Conservation (phyloP, 2,113 vertebrate species). For the Globicephala melas region DNA sequence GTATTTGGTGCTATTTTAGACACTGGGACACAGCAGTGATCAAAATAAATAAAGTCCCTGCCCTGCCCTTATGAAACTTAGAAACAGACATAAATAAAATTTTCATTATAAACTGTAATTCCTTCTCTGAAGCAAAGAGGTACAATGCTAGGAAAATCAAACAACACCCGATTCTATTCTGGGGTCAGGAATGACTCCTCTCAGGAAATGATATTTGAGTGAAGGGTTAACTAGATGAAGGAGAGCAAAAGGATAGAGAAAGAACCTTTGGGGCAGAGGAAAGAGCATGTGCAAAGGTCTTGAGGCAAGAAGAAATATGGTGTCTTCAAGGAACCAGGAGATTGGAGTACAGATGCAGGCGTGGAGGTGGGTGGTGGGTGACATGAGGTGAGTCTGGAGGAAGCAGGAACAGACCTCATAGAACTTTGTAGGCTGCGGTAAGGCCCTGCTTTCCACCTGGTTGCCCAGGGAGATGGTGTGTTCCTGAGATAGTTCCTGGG, state of each 20-base stretch:
- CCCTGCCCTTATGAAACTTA: not conserved
- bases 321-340: not conserved
- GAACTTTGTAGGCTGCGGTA: not conserved
- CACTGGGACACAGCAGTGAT: not conserved
- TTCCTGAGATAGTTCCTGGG: not conserved
- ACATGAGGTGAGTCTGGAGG: not conserved
- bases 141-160: not conserved
- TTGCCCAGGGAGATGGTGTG: not conserved
- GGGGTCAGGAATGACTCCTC: not conserved
- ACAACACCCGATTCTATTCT: not conserved
- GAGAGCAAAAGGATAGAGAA: not conserved
- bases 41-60: not conserved
- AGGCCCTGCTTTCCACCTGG: not conserved
- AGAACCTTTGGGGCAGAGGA: not conserved
- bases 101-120: not conserved
- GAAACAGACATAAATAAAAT: not conserved
- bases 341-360: not conserved
- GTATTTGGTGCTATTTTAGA: not conserved
- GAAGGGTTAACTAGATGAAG: not conserved
- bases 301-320: not conserved
- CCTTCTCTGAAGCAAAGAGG: not conserved
- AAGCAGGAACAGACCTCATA: not conserved
- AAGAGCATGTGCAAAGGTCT: not conserved
- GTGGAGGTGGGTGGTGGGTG: not conserved
- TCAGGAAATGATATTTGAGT: not conserved